Evolutionary conservation across 2,888 invertebrate species (phyloP), one percentile per base, ranked within the genome.

Genomic region (Lithophane leautieri): DNA sequence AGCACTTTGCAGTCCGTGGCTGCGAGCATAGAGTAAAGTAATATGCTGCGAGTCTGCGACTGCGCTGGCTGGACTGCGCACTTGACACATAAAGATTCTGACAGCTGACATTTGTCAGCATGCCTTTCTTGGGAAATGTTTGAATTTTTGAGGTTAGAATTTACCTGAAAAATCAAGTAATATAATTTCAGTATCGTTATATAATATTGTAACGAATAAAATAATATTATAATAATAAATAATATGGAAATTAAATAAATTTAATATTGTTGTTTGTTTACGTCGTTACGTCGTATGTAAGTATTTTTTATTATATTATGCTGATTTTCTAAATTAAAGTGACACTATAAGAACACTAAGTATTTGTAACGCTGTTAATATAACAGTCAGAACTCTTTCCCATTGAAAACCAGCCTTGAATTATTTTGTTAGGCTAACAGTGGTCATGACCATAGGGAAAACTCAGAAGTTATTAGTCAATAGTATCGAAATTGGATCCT

Each of bases 101-200:
- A 52, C 34, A 74, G 40, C 25, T 67, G 76, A 76, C 76, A 68
- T 19, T 42, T 76, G 50, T 69, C 65, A 80, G 65, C 72, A 72
- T 82, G 71, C 42, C 12, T 52, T 40, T 19, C 3, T 4, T 16
- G 12, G 52, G 56, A 12, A 25, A 56, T 56, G 52, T 70, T 70
- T 62, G 67, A 62, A 19, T 54, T 50, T 66, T 73, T 70, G 79
- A 81, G 81, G 81, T 81, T 81, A 81, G 70, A 69, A 60, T 78
- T 73, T 80, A 78, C 52, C 62, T 40, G 28, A 70, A 81, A 83
- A 83, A 79, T 73, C 62, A 70, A 58, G 42, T 62, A 63, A 73
- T 70, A 66, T 79, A 67, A 73, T 79, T 60, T 83, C 22, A 60
- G 62, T n/a, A 8, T 42, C 14, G 54, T 70, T 81, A 77, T 56